phyloP scores from a whole-genome alignment of 2,888 invertebrate species.

The Papilio gigon region DNA sequence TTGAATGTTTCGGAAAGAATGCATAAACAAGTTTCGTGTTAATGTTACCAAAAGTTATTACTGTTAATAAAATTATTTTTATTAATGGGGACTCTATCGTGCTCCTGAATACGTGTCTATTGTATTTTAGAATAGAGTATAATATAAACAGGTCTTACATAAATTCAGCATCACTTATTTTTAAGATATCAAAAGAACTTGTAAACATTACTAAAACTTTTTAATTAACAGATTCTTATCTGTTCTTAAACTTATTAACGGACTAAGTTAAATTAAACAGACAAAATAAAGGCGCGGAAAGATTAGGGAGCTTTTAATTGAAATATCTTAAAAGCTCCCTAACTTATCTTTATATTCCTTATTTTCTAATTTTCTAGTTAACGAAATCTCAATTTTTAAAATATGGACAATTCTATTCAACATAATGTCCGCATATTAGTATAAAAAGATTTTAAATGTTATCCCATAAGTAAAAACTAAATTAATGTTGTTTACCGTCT shows the following conservation, averaged over 20 bases:
- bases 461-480: background rate
- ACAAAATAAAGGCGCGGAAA: slow-evolving; percentile 36
- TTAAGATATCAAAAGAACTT: slow-evolving; percentile 15
- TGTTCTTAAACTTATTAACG: slow-evolving; percentile 33
- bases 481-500: background rate
- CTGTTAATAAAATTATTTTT: too few relatives aligned
- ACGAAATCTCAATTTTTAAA: background rate
- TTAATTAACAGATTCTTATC: slow-evolving; percentile 41
- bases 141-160: background rate
- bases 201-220: slow-evolving; percentile 36
- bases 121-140: background rate
- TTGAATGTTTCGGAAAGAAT: too few relatives aligned
- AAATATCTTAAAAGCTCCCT: slow-evolving; percentile 27
- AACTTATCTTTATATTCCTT: slow-evolving; percentile 5
- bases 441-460: background rate
- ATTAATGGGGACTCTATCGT: too few relatives aligned
- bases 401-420: background rate
- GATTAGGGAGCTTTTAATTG: slow-evolving; percentile 36
- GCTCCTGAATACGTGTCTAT: too few relatives aligned
- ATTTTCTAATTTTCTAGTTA: slow-evolving; percentile 9
- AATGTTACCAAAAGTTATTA: too few relatives aligned
- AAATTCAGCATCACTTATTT: background rate
- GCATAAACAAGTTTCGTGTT: too few relatives aligned
- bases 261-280: slow-evolving; percentile 40
- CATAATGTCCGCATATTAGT: too few relatives aligned